phyloP scores from a whole-genome alignment of 1,140 invertebrate species.

The Megalopta genalis region DNA sequence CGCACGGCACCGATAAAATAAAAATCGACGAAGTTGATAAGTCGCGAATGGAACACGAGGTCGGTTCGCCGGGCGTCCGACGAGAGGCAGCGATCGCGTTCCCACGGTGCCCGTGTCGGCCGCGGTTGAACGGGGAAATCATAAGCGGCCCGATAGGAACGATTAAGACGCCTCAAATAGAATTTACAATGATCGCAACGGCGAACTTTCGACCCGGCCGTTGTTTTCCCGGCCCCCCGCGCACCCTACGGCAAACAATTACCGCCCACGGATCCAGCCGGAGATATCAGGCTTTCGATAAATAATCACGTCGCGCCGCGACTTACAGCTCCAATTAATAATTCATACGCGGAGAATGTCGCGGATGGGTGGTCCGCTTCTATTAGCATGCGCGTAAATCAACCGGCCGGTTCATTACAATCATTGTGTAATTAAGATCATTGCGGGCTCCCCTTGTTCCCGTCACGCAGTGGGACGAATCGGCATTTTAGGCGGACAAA shows the following conservation, averaged over 20 bases:
- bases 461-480: no score
- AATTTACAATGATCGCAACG: constrained; percentile 7
- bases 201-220: background rate
- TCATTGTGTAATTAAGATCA: constrained; percentile 66
- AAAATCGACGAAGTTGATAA: no score
- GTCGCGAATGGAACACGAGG: no score
- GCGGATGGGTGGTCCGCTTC: constrained; percentile 40
- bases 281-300: constrained; percentile 39
- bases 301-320: constrained; percentile 23
- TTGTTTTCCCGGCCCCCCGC: background rate
- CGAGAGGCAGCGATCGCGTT: no score
- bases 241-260: constrained; percentile 4
- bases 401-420: constrained; percentile 59
- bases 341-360: constrained; percentile 58
- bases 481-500: no score
- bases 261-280: constrained; percentile 5
- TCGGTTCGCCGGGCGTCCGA: no score
- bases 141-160: no score
- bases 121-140: no score
- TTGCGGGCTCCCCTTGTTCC: no score
- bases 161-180: background rate
- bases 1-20: no score
- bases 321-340: constrained; percentile 63
- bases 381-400: constrained; percentile 63
- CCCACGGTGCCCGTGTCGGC: no score